phyloP scores from a whole-genome alignment of 2,888 invertebrate species.

The Athalia circularis region DNA sequence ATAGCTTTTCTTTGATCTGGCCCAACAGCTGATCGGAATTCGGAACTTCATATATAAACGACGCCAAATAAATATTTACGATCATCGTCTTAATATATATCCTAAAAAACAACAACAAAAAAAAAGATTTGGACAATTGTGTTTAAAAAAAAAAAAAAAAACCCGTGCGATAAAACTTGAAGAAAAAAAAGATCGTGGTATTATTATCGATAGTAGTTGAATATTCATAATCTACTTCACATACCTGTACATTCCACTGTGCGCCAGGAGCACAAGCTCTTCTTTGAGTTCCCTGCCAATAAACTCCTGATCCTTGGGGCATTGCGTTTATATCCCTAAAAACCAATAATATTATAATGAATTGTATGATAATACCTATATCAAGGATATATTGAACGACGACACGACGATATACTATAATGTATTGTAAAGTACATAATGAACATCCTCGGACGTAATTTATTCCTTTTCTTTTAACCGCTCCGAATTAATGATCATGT shows the following conservation, averaged over 20 bases:
- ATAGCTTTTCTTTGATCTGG: too few species aligned
- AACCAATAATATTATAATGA: too few species aligned
- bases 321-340: conserved; percentile 59
- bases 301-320: conserved; percentile 69
- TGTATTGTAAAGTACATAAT: too few species aligned
- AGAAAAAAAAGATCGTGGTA: too few species aligned
- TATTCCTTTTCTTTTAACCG: too few species aligned
- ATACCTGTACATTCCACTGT: conserved; percentile 88
- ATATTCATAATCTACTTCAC: conserved; percentile 12
- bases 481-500: too few species aligned
- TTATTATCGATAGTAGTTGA: neutral
- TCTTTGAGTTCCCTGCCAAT: conserved; percentile 72
- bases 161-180: too few species aligned
- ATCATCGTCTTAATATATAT: neutral
- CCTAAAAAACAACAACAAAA: neutral
- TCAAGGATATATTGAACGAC: too few species aligned
- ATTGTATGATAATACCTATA: too few species aligned
- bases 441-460: too few species aligned
- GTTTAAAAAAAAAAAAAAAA: neutral
- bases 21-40: too few species aligned
- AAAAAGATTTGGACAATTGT: neutral
- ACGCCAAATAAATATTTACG: neutral
- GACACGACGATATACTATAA: too few species aligned
- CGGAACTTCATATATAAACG: neutral
- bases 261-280: conserved; percentile 79